Evolutionary conservation across 2,113 vertebrate genomes (phyloP).

Genomic region (Halcyon senegalensis): DNA sequence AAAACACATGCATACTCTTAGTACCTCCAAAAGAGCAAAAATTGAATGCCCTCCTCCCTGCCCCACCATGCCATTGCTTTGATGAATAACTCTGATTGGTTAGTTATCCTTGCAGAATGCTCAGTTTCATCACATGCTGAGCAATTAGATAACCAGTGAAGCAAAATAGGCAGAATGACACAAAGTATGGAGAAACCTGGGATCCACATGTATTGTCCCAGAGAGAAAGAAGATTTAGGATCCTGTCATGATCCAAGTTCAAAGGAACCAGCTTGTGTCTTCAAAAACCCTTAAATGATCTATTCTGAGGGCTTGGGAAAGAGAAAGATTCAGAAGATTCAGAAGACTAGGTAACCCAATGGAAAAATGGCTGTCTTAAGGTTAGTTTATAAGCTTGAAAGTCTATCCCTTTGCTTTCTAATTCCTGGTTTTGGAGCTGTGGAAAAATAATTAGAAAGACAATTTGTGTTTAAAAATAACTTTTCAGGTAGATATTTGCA

Average conservation of each 20-base stretch:
- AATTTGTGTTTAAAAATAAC: neutral
- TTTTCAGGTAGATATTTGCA: neutral
- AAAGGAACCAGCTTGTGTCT: neutral
- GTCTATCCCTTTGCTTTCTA: neutral
- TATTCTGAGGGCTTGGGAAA: neutral
- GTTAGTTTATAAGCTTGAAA: neutral
- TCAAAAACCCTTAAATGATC: neutral
- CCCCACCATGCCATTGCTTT: rapidly evolving
- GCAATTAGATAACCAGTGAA: neutral
- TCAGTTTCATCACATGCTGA: neutral
- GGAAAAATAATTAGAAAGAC: neutral
- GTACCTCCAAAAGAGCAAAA: neutral
- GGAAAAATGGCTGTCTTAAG: neutral
- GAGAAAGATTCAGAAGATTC: neutral
- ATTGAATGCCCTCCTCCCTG: neutral
- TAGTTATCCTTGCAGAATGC: neutral
- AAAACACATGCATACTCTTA: neutral
- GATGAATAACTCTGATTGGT: neutral
- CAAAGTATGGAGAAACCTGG: neutral
- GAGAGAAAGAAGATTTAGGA: neutral
- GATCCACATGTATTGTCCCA: rapidly evolving
- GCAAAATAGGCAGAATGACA: neutral
- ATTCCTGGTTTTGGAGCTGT: neutral
- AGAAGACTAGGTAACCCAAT: neutral
- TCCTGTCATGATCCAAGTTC: neutral